Conservation (phyloP, 2,113 vertebrate species). For the Poeciliopsis occidentalis region DNA sequence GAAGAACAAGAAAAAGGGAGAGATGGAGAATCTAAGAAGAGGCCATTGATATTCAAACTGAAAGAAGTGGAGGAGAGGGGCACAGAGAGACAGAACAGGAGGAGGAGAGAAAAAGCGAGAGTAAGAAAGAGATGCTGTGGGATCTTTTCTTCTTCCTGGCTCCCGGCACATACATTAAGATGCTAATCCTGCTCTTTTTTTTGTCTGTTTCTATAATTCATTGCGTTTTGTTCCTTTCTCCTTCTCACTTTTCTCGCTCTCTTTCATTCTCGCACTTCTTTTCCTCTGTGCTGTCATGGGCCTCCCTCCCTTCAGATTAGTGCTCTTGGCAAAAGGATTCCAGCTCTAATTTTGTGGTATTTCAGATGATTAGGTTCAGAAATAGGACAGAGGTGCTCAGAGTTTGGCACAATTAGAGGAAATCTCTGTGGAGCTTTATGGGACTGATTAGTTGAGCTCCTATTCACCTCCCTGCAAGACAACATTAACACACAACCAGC, state of each 20-base stretch:
- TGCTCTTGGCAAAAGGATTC: slow-evolving; percentile 68
- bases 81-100: slow-evolving; percentile 32
- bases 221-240: slow-evolving; percentile 69
- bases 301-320: slow-evolving; percentile 71
- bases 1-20: slow-evolving; percentile 17
- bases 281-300: slow-evolving; percentile 62
- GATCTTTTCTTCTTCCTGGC: slow-evolving; percentile 70
- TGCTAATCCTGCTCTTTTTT: slow-evolving; percentile 76
- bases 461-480: slow-evolving; percentile 50
- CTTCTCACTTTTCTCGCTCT: slow-evolving; percentile 41
- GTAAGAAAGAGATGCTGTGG: slow-evolving; percentile 54
- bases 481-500: slow-evolving; percentile 69
- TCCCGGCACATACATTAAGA: slow-evolving; percentile 76
- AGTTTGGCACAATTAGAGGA: slow-evolving; percentile 67
- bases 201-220: slow-evolving; percentile 76
- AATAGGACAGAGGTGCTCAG: slow-evolving; percentile 71
- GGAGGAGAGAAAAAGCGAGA: slow-evolving; percentile 17
- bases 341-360: slow-evolving; percentile 75
- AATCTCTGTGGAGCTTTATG: slow-evolving; percentile 66
- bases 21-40: slow-evolving; percentile 41
- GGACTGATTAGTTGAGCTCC: slow-evolving; percentile 67
- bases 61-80: slow-evolving; percentile 32
- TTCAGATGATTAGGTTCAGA: slow-evolving; percentile 75
- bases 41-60: slow-evolving; percentile 65
- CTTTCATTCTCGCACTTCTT: slow-evolving; percentile 57